A percentile compares a stretch with the other conserved stretches of the same genome.
phyloP scores from a whole-genome alignment of 2,113 vertebrate species.

The Sardina pilchardus region DNA sequence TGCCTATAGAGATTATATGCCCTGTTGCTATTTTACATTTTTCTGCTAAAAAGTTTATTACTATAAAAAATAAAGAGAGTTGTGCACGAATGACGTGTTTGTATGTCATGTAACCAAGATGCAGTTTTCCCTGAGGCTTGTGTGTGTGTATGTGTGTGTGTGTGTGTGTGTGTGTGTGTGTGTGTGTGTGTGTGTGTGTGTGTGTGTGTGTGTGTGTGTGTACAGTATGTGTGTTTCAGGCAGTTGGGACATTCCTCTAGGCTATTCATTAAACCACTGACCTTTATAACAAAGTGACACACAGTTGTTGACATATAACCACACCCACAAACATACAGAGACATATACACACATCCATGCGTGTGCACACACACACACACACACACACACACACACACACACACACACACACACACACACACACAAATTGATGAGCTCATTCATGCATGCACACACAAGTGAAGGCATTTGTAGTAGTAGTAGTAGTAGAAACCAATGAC shows the following conservation, averaged over 20 bases:
- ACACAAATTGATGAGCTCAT: background rate
- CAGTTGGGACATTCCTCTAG: background rate
- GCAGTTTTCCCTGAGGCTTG: no score
- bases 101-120: background rate
- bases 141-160: no score
- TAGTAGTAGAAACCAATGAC: no score
- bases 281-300: background rate
- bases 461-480: no score
- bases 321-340: background rate
- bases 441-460: background rate
- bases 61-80: background rate
- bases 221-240: no score
- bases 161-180: no score
- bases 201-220: no score
- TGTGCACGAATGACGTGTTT: background rate
- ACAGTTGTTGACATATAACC: background rate
- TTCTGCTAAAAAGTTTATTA: background rate
- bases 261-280: conserved; percentile 11
- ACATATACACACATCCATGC: background rate
- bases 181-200: no score
- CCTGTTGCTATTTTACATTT: background rate
- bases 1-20: background rate
- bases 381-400: background rate
- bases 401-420: background rate
- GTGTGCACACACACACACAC: background rate